Conservation (phyloP, 2,888 invertebrate species). For the Drosophila kambysellisi region DNA sequence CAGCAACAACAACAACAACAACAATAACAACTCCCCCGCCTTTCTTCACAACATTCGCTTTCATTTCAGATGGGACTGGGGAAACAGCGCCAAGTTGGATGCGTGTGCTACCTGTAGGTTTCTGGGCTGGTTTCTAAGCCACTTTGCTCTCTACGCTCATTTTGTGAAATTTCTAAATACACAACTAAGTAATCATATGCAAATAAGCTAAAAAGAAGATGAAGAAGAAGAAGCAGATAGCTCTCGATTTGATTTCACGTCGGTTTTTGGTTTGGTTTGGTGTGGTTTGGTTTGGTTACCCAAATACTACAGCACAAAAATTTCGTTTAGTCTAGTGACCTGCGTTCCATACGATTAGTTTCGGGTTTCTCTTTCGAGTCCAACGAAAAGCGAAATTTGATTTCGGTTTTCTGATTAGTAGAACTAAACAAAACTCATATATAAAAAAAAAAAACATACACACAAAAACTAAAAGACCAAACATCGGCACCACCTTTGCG, state of each 20-base stretch:
- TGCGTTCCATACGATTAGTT: slow-evolving; percentile 71
- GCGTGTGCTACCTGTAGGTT: slow-evolving; percentile 29
- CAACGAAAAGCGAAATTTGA: slow-evolving; percentile 79
- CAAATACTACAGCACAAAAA: slow-evolving; percentile 64
- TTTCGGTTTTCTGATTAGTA: slow-evolving; percentile 79
- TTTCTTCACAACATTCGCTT: slow-evolving; percentile 68
- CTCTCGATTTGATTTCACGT: slow-evolving; percentile 51
- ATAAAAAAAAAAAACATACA: background rate
- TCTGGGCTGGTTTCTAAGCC: slow-evolving; percentile 47
- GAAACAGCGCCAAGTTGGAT: slow-evolving; percentile 19
- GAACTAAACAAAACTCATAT: slow-evolving; percentile 50
- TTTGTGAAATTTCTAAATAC: slow-evolving; percentile 74
- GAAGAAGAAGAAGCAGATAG: slow-evolving; percentile 19
- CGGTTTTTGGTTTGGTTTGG: slow-evolving; percentile 18
- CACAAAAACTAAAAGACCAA: background rate
- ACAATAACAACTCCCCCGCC: slow-evolving; percentile 34
- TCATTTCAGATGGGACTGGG: slow-evolving; percentile 56
- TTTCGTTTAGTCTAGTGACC: slow-evolving; percentile 64
- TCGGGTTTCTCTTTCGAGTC: slow-evolving; percentile 78
- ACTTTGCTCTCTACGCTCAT: slow-evolving; percentile 32
- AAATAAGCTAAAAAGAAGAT: slow-evolving; percentile 58
- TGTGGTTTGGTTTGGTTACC: slow-evolving; percentile 73
- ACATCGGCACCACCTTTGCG: slow-evolving; percentile 48
- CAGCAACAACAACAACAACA: background rate
- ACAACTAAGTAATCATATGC: slow-evolving; percentile 71